These are phyloP conservation scores for Grammatotria lemairii DNA, from an alignment of 2,113 vertebrate species.

Conservation along the genomic window DNA sequence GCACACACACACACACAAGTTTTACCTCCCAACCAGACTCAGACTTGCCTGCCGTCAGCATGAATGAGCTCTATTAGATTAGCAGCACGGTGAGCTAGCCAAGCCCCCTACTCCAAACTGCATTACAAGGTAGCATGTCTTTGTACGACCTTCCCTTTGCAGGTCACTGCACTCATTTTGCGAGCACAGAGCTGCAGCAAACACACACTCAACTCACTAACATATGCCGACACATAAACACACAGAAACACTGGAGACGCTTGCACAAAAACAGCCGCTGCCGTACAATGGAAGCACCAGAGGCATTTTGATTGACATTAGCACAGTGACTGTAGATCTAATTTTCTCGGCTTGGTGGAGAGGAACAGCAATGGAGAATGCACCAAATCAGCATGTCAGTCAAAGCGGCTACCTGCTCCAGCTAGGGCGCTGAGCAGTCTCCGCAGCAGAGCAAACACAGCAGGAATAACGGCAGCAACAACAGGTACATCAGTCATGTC, in stretches of 20 bases:
- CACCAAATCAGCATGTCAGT: slow-evolving; percentile 56
- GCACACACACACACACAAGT: background rate
- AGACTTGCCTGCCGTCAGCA: background rate
- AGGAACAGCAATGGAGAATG: slow-evolving; percentile 51
- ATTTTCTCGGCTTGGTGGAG: slow-evolving; percentile 56
- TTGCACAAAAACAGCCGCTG: background rate
- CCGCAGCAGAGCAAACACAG: background rate
- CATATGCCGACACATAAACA: slow-evolving; percentile 3
- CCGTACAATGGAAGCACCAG: slow-evolving; percentile 1
- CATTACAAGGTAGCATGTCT: slow-evolving; percentile 7
- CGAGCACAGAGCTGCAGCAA: background rate
- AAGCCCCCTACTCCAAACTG: background rate
- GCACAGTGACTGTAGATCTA: slow-evolving; percentile 48
- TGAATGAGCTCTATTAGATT: slow-evolving; percentile 26
- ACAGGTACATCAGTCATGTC: slow-evolving; percentile 6
- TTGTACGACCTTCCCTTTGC: background rate
- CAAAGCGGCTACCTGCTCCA: slow-evolving; percentile 36
- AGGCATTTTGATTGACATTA: slow-evolving; percentile 55
- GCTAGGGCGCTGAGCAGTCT: background rate
- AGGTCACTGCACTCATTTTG: slow-evolving; percentile 32
- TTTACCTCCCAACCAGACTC: background rate
- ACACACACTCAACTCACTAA: background rate
- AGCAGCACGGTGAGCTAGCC: background rate
- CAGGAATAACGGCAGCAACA: slow-evolving; percentile 2
- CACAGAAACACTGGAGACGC: background rate